A percentile compares a stretch with the other conserved stretches of the same genome.
phyloP scores from a whole-genome alignment of 2,888 invertebrate genomes.

The Notodonta ziczac region DNA sequence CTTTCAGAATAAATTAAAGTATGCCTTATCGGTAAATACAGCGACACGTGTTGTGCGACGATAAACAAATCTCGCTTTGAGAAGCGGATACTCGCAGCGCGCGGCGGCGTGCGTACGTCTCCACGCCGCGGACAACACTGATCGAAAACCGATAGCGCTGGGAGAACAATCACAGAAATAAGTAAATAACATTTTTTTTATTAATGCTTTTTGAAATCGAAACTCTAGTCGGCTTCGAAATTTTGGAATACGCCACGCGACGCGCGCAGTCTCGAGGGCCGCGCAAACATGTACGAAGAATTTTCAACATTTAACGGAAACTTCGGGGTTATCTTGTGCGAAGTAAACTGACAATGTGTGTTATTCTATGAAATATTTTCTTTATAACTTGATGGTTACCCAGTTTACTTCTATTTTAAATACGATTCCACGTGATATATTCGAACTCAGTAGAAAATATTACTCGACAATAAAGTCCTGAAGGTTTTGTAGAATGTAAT shows the following conservation, averaged over 20 bases:
- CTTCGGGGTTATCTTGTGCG: conserved; percentile 3
- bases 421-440: neutral
- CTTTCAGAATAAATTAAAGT: conserved; percentile 16
- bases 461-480: conserved; percentile 24
- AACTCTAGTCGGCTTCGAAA: conserved; percentile 15
- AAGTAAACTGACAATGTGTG: conserved; percentile 10
- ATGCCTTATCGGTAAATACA: conserved; percentile 25
- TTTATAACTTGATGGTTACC: conserved; percentile 10
- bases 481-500: conserved; percentile 35
- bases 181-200: conserved; percentile 27
- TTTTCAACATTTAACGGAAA: conserved; percentile 8
- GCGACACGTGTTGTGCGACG: conserved; percentile 50
- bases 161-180: conserved; percentile 47
- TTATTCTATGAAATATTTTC: conserved; percentile 21
- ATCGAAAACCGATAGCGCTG: conserved; percentile 67
- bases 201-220: conserved; percentile 34
- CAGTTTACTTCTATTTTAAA: neutral
- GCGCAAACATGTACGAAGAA: conserved; percentile 13
- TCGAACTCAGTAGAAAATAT: conserved; percentile 24
- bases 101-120: conserved; percentile 59
- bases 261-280: conserved; percentile 5
- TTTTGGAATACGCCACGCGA: conserved; percentile 8
- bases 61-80: conserved; percentile 59
- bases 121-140: conserved; percentile 66
- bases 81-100: conserved; percentile 39